Evolutionary conservation across 2,888 invertebrate genomes (phyloP).

Genomic region (Nephrotoma flavescens): DNA sequence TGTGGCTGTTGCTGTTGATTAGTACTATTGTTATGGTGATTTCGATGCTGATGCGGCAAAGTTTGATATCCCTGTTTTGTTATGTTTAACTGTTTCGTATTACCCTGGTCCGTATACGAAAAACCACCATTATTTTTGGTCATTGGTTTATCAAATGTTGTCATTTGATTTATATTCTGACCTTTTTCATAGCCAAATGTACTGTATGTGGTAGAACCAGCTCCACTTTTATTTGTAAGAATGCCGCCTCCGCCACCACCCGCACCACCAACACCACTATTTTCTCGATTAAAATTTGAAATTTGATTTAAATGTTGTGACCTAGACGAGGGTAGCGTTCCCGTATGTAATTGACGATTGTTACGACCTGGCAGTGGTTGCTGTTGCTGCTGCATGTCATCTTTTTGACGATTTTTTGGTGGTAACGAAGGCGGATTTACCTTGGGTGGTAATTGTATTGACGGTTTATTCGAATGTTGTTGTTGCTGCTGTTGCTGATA

Average conservation of each 20-base stretch:
- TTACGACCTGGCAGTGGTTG: slow-evolving; percentile 11
- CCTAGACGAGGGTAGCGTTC: slow-evolving; percentile 27
- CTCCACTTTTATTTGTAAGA: background rate
- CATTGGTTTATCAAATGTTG: background rate
- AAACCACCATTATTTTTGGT: slow-evolving; percentile 9
- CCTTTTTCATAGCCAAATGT: slow-evolving; percentile 25
- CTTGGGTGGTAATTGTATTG: slow-evolving; percentile 8
- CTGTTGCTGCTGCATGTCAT: slow-evolving; percentile 9
- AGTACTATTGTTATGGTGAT: slow-evolving; percentile 9
- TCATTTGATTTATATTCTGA: slow-evolving; percentile 16
- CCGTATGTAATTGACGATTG: slow-evolving; percentile 22
- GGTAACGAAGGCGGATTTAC: slow-evolving; percentile 27
- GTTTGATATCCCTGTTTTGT: slow-evolving; percentile 7
- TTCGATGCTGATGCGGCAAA: slow-evolving; percentile 7
- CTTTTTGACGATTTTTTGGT: slow-evolving; percentile 31
- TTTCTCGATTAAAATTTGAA: background rate
- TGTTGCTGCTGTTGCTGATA: slow-evolving; percentile 7
- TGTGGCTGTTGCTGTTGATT: slow-evolving; percentile 12
- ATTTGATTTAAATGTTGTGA: slow-evolving; percentile 20
- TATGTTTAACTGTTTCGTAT: slow-evolving; percentile 1
- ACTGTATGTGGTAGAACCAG: slow-evolving; percentile 15
- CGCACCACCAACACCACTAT: background rate
- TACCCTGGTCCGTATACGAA: slow-evolving; percentile 25
- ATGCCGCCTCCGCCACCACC: background rate
- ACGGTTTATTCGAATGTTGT: slow-evolving; percentile 9